Evolutionary conservation across 2,797 vertebrate species (phyloP), one percentile per base, ranked within the genome.

Genomic region (Neosalanx taihuensis): DNA sequence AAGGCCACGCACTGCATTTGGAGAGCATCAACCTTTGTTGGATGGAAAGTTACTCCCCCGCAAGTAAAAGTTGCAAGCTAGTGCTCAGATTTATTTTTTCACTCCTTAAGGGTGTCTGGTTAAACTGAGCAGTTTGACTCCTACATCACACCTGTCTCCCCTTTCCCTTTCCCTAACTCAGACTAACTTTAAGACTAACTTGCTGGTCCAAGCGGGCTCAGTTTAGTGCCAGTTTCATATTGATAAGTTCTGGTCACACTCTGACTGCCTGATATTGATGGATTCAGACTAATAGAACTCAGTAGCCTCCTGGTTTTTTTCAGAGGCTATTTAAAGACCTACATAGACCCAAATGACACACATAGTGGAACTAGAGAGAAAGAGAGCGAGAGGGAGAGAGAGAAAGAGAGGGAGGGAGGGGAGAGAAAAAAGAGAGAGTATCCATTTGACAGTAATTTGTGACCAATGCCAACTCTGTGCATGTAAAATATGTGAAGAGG

Each of bases 21-120:
- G 84, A 46, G 2, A 46, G 41, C 41, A 46, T 46, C 41, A 10
- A 46, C 41, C 86, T 85, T 69, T 49, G 90, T 87, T 94, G 87
- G 88, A 85, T 88, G 92, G 91, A 93, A 94, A 93, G 73, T 84
- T 90, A 46, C 88, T 84, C 60, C 51, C 46, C 41, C 15, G 57
- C 58, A 70, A 61, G 56, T 49, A 69, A 72, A 71, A 67, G 67
- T 74, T 74, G 73, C 4, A 69, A 35, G 9, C 18, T 46, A 29
- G 18, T 29, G 62, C 23, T 30, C 35, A 61, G 74, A 72, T 80
- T 76, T 76, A 71, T 37, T 64, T 37, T 37, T 41, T n/a, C n/a
- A 18, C 26, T 26, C 17, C n/a, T 30, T 26, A 30, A 61, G 23
- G 9, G 15, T 61, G 26, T 61, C 41, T 35, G 7, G 20, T 61